Conservation (phyloP, 1,140 invertebrate species). For the Anoplolepis gracilipes region DNA sequence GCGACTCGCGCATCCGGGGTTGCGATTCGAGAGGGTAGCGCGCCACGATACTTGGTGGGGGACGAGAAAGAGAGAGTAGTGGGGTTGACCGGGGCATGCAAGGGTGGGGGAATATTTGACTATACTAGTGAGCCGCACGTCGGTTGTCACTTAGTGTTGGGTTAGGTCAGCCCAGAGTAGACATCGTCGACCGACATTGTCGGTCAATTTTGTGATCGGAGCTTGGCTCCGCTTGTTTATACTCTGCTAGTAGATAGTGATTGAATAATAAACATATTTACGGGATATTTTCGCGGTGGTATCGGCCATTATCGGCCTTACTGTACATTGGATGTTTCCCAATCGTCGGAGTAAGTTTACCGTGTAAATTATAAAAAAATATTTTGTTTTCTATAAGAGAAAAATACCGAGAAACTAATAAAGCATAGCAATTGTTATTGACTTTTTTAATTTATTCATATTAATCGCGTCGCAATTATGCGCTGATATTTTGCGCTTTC, state of each 20-base stretch:
- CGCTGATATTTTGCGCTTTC: background rate
- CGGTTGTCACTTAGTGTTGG: conserved; percentile 82
- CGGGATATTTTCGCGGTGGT: background rate
- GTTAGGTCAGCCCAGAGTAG: conserved; percentile 84
- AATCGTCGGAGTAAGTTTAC: background rate
- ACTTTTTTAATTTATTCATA: background rate
- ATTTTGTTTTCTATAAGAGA: background rate
- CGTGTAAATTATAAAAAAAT: background rate
- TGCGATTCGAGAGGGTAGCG: conserved; percentile 70
- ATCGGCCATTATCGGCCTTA: background rate
- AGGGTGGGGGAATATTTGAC: conserved; percentile 78
- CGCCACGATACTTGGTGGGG: conserved; percentile 53
- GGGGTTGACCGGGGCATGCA: conserved; percentile 35
- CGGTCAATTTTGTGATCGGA: conserved; percentile 54
- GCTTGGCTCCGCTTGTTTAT: conserved; percentile 65
- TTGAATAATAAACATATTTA: background rate
- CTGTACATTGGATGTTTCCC: background rate
- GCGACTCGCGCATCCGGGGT: conserved; percentile 72
- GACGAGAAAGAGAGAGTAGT: conserved; percentile 32
- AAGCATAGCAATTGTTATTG: background rate
- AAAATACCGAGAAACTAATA: background rate
- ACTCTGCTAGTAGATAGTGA: conserved; percentile 59
- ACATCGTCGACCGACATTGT: conserved; percentile 67
- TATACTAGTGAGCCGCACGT: conserved; percentile 70
- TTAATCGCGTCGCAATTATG: conserved; percentile 33